Base-by-base conservation (phyloP, 2,113 vertebrate species). In the Malurus elegans region DNA sequence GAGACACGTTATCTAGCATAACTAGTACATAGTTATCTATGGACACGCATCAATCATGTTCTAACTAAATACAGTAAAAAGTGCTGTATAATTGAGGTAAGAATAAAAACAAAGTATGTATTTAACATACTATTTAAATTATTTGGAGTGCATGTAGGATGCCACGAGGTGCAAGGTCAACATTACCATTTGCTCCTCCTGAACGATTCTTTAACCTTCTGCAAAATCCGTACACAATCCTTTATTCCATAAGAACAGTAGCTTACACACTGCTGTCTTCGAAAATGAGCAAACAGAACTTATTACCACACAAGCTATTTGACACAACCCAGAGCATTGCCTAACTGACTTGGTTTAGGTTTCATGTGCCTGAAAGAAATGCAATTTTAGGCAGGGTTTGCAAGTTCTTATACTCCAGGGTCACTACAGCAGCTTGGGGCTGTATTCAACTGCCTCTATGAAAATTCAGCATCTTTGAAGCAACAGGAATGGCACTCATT, bases 381-480 rank as follows among this genome's bases (percentile, higher is more conserved):
- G 47, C 42, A 62, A 47, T 73, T 88, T 83, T 29, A 79, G 74
- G 38, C 83, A 42, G n/a, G 65, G 24, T 70, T 67, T 76, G 47
- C 38, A 79, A 83, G 60, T 42, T 88, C 32, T 66, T 75, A 76
- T 10, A 92, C 48, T 44, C 44, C 60, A 86, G 51, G 44, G 90
- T 71, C 62, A 82, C 61, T 65, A 34, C 0, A 79, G 51, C 31
- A 93, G 90, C 47, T 80, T 76, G 51, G 81, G 79, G 51, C 47
- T 67, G 51, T 25, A 60, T 65, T 91, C 72, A 92, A 8, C 16
- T 1, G 14, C 40, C 44, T 42, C 58, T 31, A 28, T 0, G 13
- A 93, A 90, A 92, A 95, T 71, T 88, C 24, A 58, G 25, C 58
- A 86, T 56, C 51, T 88, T 29, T 53, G 44, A 67, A 95, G 81